These are phyloP conservation scores for Ylistrum balloti DNA, from an alignment of 1,140 invertebrate species.

Conservation along the genomic window DNA sequence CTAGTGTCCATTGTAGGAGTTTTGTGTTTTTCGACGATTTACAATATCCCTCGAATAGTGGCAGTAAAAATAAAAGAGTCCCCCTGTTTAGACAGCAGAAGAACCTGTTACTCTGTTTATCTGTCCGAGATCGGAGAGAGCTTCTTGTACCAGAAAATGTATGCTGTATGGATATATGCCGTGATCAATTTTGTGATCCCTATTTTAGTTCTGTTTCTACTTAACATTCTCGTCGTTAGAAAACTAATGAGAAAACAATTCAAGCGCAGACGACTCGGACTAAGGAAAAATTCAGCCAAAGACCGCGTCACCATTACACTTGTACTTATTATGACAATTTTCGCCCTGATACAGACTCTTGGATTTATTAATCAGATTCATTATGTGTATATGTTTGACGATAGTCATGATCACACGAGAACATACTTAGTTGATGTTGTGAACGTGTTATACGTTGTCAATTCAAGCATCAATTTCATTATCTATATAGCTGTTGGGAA, in stretches of 20 bases:
- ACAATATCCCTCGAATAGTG: background rate
- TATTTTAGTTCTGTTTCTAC: background rate
- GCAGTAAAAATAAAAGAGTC: background rate
- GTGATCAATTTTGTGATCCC: background rate
- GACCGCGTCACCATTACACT: background rate
- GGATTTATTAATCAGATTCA: background rate
- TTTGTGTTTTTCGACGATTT: background rate
- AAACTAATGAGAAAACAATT: background rate
- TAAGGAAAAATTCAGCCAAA: background rate
- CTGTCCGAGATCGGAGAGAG: background rate
- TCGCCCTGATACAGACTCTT: background rate
- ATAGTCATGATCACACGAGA: background rate
- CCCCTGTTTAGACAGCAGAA: background rate
- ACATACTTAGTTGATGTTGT: background rate
- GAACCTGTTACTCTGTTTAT: background rate
- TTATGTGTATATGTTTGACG: background rate
- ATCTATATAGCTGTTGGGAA: background rate
- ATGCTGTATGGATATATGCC: background rate
- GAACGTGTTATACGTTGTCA: background rate
- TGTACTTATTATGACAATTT: background rate
- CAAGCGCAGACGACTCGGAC: background rate
- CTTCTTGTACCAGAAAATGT: background rate
- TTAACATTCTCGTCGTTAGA: background rate
- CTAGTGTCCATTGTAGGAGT: background rate
- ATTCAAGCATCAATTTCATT: conserved; percentile 29